Base-by-base conservation (phyloP, 2,797 vertebrate genomes). In the Fistularia tabacaria region DNA sequence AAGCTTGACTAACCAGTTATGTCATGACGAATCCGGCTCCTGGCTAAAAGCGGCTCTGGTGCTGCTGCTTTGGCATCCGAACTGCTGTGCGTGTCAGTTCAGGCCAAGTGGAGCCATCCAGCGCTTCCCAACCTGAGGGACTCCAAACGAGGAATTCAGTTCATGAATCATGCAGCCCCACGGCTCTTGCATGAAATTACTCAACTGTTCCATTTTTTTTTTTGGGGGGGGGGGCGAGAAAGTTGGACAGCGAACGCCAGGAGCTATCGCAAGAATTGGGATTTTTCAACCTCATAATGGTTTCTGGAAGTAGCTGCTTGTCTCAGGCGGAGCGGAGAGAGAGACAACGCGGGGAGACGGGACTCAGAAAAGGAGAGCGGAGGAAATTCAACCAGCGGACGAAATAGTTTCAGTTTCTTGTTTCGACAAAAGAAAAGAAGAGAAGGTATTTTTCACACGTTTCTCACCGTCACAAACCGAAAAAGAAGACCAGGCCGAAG, bases 1-100 rank as follows among this genome's bases (percentile, higher is more conserved):
- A 81, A 81, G 78, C 73, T 77, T 80, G 79, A 81, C 72, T 79
- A 85, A 85, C 71, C 77, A 81, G 69, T 82, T 66, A 57, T 80
- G 77, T 83, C 69, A 83, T 42, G 74, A 74, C 63, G 73, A 74
- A 76, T 79, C 63, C 62, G 61, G 56, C 79, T 76, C 45, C 2
- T 36, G 70, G 79, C 62, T 53, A 57, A 74, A 70, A 71, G 54
- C 25, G 47, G 40, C 76, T 72, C 69, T 49, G 75, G 63, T 73
- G 62, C 52, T 52, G 62, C 70, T 60, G 53, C 63, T 73, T 59
- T 76, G 75, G 74, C 69, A 74, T 60, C 47, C 59, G 52, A 66
- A 47, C 54, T 70, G 52, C 65, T 69, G 13, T 68, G 65, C 77
- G 61, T 79, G 80, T 85, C 77, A 64, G 71, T 54, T 76, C 71